These are phyloP conservation scores for Falcaria lacertinaria DNA, from an alignment of 2,888 invertebrate genomes.

Conservation along the genomic window DNA sequence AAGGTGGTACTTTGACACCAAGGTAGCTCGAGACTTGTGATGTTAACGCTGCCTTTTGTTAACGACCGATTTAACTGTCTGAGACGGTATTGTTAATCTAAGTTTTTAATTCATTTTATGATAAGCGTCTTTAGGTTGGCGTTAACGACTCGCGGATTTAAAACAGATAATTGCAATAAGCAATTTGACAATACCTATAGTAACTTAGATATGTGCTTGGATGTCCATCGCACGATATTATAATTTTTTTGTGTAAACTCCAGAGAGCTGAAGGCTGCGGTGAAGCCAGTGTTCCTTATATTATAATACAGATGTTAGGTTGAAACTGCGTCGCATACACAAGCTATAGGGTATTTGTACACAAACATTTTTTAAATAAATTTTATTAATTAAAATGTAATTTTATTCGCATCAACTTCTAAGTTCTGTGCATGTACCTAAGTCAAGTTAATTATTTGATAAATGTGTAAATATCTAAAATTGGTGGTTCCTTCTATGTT, in stretches of 20 bases:
- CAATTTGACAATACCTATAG: too few relatives aligned
- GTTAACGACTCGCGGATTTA: too few relatives aligned
- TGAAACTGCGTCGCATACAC: slow-evolving; percentile 47
- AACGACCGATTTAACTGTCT: slow-evolving; percentile 25
- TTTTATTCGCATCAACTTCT: not conserved
- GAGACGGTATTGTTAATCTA: slow-evolving; percentile 39
- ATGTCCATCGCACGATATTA: too few relatives aligned
- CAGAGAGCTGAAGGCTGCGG: too few relatives aligned
- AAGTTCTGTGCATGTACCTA: too few relatives aligned
- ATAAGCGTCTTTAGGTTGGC: not conserved
- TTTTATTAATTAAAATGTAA: slow-evolving; percentile 36
- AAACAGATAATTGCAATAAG: too few relatives aligned
- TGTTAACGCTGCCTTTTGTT: slow-evolving; percentile 25
- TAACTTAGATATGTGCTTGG: too few relatives aligned
- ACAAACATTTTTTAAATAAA: slow-evolving; percentile 66
- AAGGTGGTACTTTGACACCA: slow-evolving; percentile 29
- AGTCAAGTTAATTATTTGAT: not conserved
- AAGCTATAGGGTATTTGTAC: slow-evolving; percentile 69
- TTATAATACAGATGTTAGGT: slow-evolving; percentile 30
- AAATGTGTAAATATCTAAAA: too few relatives aligned
- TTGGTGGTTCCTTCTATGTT: too few relatives aligned
- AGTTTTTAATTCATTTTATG: slow-evolving; percentile 2
- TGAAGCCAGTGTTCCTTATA: slow-evolving; percentile 28
- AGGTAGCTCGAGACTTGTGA: slow-evolving; percentile 26
- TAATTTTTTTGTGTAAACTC: too few relatives aligned